A percentile compares a stretch with the other conserved stretches of the same genome.
Evolutionary conservation across 2,888 invertebrate species (phyloP).

Genomic region (Oxytorus armatus): DNA sequence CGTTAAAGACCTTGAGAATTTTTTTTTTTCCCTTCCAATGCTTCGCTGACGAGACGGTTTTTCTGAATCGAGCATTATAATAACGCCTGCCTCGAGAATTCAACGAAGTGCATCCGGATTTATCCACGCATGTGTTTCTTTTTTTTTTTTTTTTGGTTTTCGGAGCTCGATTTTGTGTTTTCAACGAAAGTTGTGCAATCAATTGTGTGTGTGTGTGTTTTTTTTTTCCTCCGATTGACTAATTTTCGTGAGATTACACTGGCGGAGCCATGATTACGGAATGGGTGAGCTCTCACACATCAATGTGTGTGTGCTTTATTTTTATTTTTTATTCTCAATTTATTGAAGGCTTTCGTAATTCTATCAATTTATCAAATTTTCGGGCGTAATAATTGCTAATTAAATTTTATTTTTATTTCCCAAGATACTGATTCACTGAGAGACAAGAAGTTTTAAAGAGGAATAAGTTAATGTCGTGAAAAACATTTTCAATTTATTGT

Average conservation of each 20-base stretch:
- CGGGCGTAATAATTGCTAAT: too few species aligned
- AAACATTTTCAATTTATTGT: too few species aligned
- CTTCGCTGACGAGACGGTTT: slow-evolving; percentile 49
- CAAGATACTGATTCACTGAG: too few species aligned
- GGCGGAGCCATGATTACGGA: slow-evolving; percentile 80
- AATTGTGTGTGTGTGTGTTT: slow-evolving; percentile 25
- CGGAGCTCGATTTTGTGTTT: neutral
- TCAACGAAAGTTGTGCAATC: slow-evolving; percentile 16
- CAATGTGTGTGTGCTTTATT: neutral
- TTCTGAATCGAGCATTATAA: slow-evolving; percentile 43
- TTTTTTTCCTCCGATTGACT: slow-evolving; percentile 29
- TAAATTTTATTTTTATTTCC: too few species aligned
- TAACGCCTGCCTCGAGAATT: slow-evolving; percentile 27
- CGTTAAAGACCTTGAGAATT: slow-evolving; percentile 61
- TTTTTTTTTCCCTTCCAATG: slow-evolving; percentile 29
- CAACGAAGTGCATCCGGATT: slow-evolving; percentile 42
- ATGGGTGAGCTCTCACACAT: slow-evolving; percentile 78
- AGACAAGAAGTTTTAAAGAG: too few species aligned
- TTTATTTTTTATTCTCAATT: neutral
- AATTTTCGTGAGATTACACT: slow-evolving; percentile 31
- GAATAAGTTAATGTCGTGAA: too few species aligned
- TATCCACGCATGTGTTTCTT: slow-evolving; percentile 40
- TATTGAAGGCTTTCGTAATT: too few species aligned
- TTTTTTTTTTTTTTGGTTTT: too few species aligned
- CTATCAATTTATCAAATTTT: too few species aligned